Percentiles rank a stretch among this genome's conserved stretches.
phyloP scores from a whole-genome alignment of 1,140 invertebrate genomes.

The Drosophila sp. region DNA sequence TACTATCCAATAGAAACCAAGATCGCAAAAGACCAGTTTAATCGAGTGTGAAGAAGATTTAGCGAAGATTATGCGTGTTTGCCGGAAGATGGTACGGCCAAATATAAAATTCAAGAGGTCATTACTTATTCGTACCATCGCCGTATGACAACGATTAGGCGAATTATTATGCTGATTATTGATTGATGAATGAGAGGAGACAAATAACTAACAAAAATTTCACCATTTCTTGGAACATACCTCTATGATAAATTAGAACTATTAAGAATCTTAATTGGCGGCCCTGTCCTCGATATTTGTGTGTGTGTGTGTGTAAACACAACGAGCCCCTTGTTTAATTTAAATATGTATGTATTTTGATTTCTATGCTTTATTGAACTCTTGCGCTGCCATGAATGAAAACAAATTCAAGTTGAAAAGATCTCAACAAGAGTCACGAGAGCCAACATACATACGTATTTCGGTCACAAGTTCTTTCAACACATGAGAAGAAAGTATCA shows the following conservation, averaged over 20 bases:
- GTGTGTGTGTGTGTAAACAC: conserved; percentile 29
- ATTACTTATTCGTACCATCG: no score
- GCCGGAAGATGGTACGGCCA: background rate
- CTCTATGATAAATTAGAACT: conserved; percentile 52
- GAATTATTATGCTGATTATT: no score
- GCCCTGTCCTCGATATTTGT: conserved; percentile 55
- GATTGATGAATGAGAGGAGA: no score
- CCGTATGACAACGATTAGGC: no score
- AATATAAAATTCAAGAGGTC: no score
- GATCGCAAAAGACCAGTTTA: background rate
- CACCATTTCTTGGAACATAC: background rate
- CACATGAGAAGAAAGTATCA: background rate
- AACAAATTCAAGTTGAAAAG: conserved; percentile 56
- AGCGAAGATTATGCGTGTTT: background rate
- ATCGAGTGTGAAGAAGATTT: background rate
- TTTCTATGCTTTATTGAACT: conserved; percentile 74
- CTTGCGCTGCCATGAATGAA: conserved; percentile 50
- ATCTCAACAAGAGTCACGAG: conserved; percentile 62
- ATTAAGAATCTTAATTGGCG: conserved; percentile 70
- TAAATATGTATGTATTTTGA: conserved; percentile 50
- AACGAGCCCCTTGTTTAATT: conserved; percentile 67
- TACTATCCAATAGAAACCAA: no score
- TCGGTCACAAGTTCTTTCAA: conserved; percentile 5
- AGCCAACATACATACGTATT: conserved; percentile 18
- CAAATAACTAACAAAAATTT: background rate